These are phyloP conservation scores for Cynopterus sphinx DNA, from an alignment of 2,797 vertebrate species.

Conservation along the genomic window DNA sequence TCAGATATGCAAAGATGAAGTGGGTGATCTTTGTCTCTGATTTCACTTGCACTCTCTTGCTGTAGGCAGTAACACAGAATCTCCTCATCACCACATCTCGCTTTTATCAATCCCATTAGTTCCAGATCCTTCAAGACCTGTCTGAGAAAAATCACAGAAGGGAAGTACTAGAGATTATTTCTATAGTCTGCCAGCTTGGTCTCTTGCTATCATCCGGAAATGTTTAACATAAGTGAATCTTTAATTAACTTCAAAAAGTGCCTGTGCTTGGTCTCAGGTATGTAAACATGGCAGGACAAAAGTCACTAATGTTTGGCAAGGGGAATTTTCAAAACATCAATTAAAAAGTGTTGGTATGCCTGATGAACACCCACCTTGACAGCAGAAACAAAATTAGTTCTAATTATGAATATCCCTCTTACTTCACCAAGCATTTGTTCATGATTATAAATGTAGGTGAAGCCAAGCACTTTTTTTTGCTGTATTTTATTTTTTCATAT, in stretches of 20 bases:
- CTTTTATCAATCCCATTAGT: constrained; percentile 50
- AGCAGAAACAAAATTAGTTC: constrained; percentile 73
- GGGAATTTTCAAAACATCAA: constrained; percentile 78
- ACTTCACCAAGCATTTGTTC: constrained; percentile 28
- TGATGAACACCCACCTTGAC: constrained; percentile 75
- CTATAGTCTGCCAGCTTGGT: constrained; percentile 70
- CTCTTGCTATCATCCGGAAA: constrained; percentile 70
- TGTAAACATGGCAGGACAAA: constrained; percentile 75
- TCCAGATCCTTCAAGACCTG: constrained; percentile 71
- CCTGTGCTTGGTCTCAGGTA: constrained; percentile 68
- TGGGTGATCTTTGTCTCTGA: not conserved
- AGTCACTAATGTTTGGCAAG: constrained; percentile 74
- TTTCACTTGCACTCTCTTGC: not conserved
- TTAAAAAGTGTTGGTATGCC: constrained; percentile 73
- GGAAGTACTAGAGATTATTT: constrained; percentile 78
- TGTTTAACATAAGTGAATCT: constrained; percentile 76
- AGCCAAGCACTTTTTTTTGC: not conserved
- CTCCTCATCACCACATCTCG: not conserved
- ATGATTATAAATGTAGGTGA: not conserved
- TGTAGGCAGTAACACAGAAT: not conserved
- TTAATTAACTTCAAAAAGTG: constrained; percentile 83
- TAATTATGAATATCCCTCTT: constrained; percentile 58
- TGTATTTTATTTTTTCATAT: constrained; percentile 31
- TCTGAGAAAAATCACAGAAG: constrained; percentile 78
- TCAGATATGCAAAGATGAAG: not conserved